Evolutionary conservation across 37 sponge, comb jelly and placozoan species (phyloP), one percentile per base, ranked within the genome.

Genomic region (Geodia barretti): DNA sequence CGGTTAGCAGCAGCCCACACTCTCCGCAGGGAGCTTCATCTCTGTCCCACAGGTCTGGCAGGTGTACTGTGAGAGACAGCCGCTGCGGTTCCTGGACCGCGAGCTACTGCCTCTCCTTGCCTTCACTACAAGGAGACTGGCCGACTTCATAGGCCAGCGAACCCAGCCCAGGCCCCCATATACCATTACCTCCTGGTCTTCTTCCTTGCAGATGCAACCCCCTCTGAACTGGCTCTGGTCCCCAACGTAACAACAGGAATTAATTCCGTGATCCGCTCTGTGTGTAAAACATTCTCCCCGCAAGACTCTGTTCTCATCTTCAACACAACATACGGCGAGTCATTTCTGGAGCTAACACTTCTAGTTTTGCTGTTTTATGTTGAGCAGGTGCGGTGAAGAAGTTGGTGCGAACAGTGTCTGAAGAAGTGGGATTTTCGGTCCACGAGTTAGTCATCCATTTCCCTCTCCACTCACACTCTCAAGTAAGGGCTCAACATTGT

Each of bases 221-320:
- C 91, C 1, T 33, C 70, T 25, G 88, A 90, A 42, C 1, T 96
- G 24, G 91, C 91, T 17, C 82, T 96, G 35, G 80, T 96, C 26
- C 89, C 88, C 3, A 96, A 96, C 78, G 94, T 74, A 14, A 93
- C 97, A 9, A 81, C 80, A 29, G 97, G 86, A 0, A 84, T 42
- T 36, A 85, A 78, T 30, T 64, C 87, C 54, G 86, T 92, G 31
- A 58, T 96, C 35, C 41, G 84, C 62, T 81, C 86, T 64, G 31
- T 87, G 42, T 47, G 77, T 3, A 76, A 66, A 78, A 73, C 64
- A 1, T 72, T 92, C 66, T n/a, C 70, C 9, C 66, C 93, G 1
- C 88, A 78, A 43, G 91, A 95, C 62, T 62, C 78, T 3, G 89
- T 95, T 47, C 63, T 84, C 38, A 80, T 62, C 62, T 64, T 93